These are phyloP conservation scores for Smittia sp. DNA, from an alignment of 2,888 invertebrate genomes.

Conservation along the genomic window DNA sequence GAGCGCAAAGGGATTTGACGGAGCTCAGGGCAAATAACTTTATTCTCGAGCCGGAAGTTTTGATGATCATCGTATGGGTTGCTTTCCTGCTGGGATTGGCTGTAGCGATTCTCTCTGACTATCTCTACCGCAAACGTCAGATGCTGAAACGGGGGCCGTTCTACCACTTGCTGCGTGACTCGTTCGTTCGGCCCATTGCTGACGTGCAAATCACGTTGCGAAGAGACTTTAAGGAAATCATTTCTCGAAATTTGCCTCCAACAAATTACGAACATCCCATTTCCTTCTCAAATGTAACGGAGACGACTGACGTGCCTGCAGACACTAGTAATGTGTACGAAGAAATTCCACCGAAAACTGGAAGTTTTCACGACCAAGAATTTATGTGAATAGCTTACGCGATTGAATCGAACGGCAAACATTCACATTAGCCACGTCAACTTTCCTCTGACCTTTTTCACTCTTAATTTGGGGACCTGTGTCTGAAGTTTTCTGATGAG, in stretches of 20 bases:
- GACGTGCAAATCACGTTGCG: neutral
- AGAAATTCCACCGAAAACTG: neutral
- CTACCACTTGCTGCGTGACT: conserved; percentile 36
- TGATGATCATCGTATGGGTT: conserved; percentile 6
- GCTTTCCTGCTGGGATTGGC: conserved; percentile 21
- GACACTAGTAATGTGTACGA: conserved; percentile 21
- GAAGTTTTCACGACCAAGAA: no score
- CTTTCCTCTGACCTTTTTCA: no score
- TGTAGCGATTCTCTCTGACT: neutral
- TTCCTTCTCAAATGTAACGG: conserved; percentile 3
- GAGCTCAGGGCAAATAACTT: conserved; percentile 11
- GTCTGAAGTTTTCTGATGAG: no score
- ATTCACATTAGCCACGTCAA: no score
- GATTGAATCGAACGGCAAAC: no score
- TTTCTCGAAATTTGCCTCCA: conserved; percentile 23
- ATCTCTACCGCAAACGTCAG: neutral
- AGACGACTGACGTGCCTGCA: neutral
- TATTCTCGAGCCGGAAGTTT: neutral
- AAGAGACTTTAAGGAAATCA: conserved; percentile 17
- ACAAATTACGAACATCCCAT: conserved; percentile 38
- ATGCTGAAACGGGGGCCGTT: conserved; percentile 19
- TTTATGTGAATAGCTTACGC: no score
- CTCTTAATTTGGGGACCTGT: no score
- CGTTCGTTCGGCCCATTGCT: conserved; percentile 1
- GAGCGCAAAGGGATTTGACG: neutral